A percentile compares a stretch with the other conserved stretches of the same genome.
Evolutionary conservation across 2,888 invertebrate genomes (phyloP).

Genomic region (Thysanoteuthis rhombus): DNA sequence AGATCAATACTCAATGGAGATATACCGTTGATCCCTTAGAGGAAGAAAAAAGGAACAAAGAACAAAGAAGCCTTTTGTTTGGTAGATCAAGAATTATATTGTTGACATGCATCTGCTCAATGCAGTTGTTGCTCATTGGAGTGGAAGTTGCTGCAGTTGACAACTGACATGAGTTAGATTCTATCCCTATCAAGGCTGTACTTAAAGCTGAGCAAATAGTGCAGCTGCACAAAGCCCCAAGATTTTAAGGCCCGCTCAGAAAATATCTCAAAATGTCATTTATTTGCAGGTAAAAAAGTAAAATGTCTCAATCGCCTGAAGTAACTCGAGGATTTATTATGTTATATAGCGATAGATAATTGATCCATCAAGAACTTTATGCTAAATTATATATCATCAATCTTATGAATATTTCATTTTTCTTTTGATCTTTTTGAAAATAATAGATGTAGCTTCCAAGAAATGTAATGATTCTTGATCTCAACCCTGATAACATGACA

Average conservation of each 20-base stretch:
- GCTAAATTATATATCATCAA: too few species aligned
- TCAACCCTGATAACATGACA: not conserved
- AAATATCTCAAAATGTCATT: too few species aligned
- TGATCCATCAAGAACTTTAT: too few species aligned
- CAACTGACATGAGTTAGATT: not conserved
- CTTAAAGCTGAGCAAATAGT: too few species aligned
- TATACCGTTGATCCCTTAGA: not conserved
- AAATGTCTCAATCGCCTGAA: too few species aligned
- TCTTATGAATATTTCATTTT: not conserved
- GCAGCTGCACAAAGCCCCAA: too few species aligned
- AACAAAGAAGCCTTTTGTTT: not conserved
- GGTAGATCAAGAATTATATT: not conserved
- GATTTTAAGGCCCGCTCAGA: too few species aligned
- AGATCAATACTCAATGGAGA: constrained; percentile 12
- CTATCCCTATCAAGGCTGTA: not conserved
- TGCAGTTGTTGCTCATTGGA: not conserved
- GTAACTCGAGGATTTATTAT: too few species aligned
- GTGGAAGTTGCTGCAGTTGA: not conserved
- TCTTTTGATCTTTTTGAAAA: not conserved
- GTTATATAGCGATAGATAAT: too few species aligned
- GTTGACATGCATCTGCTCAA: not conserved
- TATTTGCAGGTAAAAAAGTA: too few species aligned
- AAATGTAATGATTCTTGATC: too few species aligned
- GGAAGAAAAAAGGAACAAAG: not conserved
- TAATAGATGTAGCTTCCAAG: not conserved